phyloP scores from a whole-genome alignment of 2,113 vertebrate genomes.

The Peromyscus leucopus region DNA sequence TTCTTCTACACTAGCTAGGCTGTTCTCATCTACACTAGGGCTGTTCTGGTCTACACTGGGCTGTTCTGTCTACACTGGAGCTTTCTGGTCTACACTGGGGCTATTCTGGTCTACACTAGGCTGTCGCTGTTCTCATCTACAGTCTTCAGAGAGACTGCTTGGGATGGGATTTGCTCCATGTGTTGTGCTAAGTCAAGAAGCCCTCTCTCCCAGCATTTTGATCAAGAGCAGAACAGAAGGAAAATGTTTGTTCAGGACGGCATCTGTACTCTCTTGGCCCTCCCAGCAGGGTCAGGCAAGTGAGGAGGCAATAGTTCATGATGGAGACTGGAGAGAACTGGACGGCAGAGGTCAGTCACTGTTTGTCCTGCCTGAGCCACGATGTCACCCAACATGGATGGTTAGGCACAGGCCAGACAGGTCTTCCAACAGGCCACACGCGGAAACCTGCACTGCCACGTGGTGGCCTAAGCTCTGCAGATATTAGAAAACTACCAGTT shows the following conservation, averaged over 20 bases:
- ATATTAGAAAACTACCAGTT: background rate
- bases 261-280: background rate
- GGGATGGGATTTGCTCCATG: background rate
- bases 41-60: too few species aligned
- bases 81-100: too few species aligned
- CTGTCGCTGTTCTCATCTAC: too few species aligned
- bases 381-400: background rate
- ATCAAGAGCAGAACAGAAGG: background rate
- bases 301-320: background rate
- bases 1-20: background rate
- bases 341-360: background rate
- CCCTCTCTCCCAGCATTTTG: background rate
- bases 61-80: too few species aligned
- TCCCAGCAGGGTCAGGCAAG: background rate
- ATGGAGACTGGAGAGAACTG: background rate
- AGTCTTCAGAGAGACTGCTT: background rate
- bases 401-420: fast-evolving
- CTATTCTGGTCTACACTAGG: too few species aligned
- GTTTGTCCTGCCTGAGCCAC: too few species aligned
- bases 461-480: background rate
- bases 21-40: too few species aligned
- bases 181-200: too few species aligned
- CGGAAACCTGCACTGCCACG: background rate
- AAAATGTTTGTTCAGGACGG: background rate
- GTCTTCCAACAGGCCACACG: fast-evolving